Percentiles rank a stretch among this genome's conserved stretches.
These are phyloP conservation scores for Dicerorhinus sumatrensis DNA, from an alignment of 2,113 vertebrate genomes.

Conservation along the genomic window DNA sequence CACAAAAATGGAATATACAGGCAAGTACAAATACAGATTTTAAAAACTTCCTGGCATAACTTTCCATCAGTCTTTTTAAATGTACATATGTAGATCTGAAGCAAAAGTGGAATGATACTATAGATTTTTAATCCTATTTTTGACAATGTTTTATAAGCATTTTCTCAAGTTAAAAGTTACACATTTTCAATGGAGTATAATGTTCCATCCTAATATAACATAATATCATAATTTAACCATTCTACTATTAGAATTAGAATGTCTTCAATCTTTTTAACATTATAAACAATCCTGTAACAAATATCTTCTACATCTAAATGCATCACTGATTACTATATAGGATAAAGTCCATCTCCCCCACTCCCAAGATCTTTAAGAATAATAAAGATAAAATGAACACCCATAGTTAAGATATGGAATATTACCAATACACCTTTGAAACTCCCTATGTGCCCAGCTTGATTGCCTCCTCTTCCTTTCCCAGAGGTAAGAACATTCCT, in stretches of 20 bases:
- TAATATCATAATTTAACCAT: background rate
- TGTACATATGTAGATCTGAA: background rate
- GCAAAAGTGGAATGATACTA: background rate
- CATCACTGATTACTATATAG: background rate
- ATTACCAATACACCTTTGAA: background rate
- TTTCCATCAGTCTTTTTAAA: background rate
- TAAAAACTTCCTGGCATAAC: background rate
- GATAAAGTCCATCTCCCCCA: background rate
- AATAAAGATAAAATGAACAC: background rate
- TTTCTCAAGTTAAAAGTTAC: constrained; percentile 17
- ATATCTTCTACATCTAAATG: background rate
- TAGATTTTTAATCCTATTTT: constrained; percentile 16
- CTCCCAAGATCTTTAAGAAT: background rate
- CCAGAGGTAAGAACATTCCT: background rate
- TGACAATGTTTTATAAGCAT: background rate
- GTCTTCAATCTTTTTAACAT: background rate
- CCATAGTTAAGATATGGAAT: background rate
- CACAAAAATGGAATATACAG: background rate
- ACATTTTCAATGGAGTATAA: background rate
- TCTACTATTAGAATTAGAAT: background rate
- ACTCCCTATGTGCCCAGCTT: background rate
- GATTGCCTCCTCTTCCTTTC: background rate
- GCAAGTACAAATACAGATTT: background rate
- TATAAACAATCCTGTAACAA: background rate
- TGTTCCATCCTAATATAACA: background rate